Base-by-base conservation (phyloP, 2,113 vertebrate species). In the Geococcyx californianus region DNA sequence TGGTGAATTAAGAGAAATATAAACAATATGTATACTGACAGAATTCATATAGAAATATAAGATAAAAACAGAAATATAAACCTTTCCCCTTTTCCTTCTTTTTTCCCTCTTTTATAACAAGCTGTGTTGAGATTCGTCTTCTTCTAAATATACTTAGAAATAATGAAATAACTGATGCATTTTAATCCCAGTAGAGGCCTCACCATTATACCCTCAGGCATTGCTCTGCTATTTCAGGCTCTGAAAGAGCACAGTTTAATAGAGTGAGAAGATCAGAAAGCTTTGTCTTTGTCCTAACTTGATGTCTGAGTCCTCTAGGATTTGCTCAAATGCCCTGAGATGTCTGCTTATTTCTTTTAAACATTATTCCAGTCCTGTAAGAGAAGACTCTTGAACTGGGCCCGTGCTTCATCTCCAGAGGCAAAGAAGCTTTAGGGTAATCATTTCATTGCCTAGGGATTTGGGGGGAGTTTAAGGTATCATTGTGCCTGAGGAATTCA, bases 61-160 rank as follows among this genome's bases (percentile, higher is more conserved):
- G 12, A 45, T 69, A 54, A 85, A 89, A 87, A 6, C 6, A 54
- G 9, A 84, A 49, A 84, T 60, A 64, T 21, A 89, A 81, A 34
- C 13, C 8, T 76, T 66, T 75, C 18, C 11, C 20, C 4, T 42
- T 82, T 91, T 89, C 20, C 11, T 84, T 54, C 24, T 52, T 26
- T 20, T 4, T 7, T 4, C 9, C 5, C 5, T 12, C n/a, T 66
- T 74, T 91, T 60, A 69, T 62, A 87, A 11, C 15, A 76, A 77
- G 16, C 13, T 73, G 7, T 51, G 42, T 67, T 84, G 79, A 91
- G 75, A 84, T 47, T 89, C 25, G 67, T 90, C 34, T 15, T 90
- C 56, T 93, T 94, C 74, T 52, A 90, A 94, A 91, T 86, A 93
- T 95, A 88, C 95, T 96, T 90, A 92, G 88, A 79, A 88, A 88